These are phyloP conservation scores for Nannobrachium achirus DNA, from an alignment of 2,113 vertebrate species.

Conservation along the genomic window DNA sequence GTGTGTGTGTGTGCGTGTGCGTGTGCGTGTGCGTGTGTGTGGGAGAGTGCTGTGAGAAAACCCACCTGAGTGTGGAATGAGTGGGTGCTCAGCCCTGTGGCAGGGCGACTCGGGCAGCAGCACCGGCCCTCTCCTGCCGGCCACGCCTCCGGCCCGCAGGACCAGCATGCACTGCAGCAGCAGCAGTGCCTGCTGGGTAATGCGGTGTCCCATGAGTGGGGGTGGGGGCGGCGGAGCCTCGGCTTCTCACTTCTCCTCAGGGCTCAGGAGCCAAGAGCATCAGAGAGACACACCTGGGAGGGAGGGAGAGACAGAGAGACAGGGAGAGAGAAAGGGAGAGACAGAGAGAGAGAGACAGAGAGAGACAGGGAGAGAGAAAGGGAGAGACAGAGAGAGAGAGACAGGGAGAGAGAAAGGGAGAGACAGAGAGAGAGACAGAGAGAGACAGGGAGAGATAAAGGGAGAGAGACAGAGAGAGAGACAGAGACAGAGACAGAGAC, in stretches of 20 bases:
- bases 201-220: slow-evolving; percentile 73
- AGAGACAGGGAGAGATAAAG: slow-evolving; percentile 59
- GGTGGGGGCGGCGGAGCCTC: slow-evolving; percentile 69
- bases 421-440: slow-evolving; percentile 46
- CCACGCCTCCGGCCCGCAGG: slow-evolving; percentile 68
- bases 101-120: slow-evolving; percentile 80
- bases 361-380: not conserved
- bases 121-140: slow-evolving; percentile 69
- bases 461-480: not conserved
- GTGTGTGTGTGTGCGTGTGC: not conserved
- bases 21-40: slow-evolving; percentile 1
- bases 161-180: slow-evolving; percentile 84
- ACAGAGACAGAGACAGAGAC: not conserved
- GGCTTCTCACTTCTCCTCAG: slow-evolving; percentile 82
- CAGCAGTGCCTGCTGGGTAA: slow-evolving; percentile 82
- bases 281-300: slow-evolving; percentile 79
- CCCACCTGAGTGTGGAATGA: slow-evolving; percentile 90
- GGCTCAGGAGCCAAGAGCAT: slow-evolving; percentile 79
- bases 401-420: not conserved
- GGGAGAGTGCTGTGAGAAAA: not conserved
- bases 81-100: slow-evolving; percentile 86
- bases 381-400: not conserved
- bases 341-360: not conserved
- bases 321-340: not conserved
- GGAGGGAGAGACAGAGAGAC: not conserved